Evolutionary conservation across 2,113 vertebrate genomes (phyloP).

Genomic region (Poeciliopsis occidentalis): DNA sequence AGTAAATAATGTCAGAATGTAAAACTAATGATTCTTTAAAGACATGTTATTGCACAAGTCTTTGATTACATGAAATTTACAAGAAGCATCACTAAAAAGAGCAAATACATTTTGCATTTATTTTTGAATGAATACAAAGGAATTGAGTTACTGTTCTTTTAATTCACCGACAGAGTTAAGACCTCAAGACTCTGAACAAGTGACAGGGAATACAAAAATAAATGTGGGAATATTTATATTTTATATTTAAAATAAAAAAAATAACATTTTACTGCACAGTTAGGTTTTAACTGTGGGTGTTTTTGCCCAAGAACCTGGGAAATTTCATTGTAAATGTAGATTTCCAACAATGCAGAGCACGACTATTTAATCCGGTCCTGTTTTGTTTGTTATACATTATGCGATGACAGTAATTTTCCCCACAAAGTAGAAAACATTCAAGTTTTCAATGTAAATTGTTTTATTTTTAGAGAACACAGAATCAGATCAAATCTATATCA

Average conservation of each 20-base stretch:
- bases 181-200: no score
- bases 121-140: constrained; percentile 24
- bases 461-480: no score
- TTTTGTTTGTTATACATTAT: not conserved
- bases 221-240: no score
- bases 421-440: no score
- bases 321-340: no score
- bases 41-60: constrained; percentile 45
- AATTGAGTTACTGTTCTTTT: not conserved
- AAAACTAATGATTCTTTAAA: constrained; percentile 57
- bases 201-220: no score
- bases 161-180: not conserved
- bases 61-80: not conserved
- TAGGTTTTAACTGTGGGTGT: no score
- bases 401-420: not conserved
- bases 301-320: no score
- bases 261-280: no score
- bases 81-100: constrained; percentile 1
- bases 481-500: no score
- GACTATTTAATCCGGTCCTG: not conserved
- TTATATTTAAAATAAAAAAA: no score
- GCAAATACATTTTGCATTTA: constrained; percentile 48
- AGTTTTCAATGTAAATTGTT: no score
- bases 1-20: constrained; percentile 58
- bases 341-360: not conserved